These are phyloP conservation scores for Aurelia aurita complex sp. Pacific DNA, from an alignment of 30 jellyfish, hydroid and myxozoan genomes.

Conservation along the genomic window DNA sequence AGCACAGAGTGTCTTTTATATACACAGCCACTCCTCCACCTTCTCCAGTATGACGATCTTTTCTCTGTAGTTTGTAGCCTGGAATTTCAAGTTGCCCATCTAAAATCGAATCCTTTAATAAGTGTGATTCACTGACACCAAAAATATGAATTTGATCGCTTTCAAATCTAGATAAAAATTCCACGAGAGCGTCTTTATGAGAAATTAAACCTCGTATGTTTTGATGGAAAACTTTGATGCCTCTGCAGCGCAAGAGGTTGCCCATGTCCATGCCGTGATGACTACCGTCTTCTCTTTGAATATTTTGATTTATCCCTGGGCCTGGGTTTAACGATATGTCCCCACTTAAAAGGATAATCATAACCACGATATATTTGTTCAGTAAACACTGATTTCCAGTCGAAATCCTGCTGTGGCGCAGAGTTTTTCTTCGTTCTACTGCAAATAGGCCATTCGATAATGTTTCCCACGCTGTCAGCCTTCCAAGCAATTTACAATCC, in stretches of 20 bases:
- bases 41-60: conserved; percentile 44
- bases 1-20: conserved; percentile 14
- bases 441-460: conserved; percentile 5
- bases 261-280: no score
- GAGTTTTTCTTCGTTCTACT: conserved; percentile 12
- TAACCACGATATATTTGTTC: conserved; percentile 19
- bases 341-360: conserved; percentile 18
- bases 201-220: conserved; percentile 26
- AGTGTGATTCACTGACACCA: conserved; percentile 32
- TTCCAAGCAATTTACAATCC: background rate
- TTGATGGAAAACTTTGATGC: conserved; percentile 18
- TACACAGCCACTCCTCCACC: conserved; percentile 60
- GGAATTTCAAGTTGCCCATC: conserved; percentile 40
- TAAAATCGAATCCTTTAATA: conserved; percentile 1
- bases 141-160: conserved; percentile 14
- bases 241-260: no score
- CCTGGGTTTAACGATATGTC: conserved; percentile 10
- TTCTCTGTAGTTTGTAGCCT: conserved; percentile 23
- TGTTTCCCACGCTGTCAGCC: conserved; percentile 4
- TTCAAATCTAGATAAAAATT: conserved; percentile 13
- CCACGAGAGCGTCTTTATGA: conserved; percentile 29
- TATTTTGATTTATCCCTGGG: background rate
- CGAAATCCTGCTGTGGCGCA: conserved; percentile 5
- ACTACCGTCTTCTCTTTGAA: no score
- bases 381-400: conserved; percentile 17